A percentile compares a stretch with the other conserved stretches of the same genome.
Conservation (phyloP, 1,140 invertebrate species). For the Solenopsis fugax region DNA sequence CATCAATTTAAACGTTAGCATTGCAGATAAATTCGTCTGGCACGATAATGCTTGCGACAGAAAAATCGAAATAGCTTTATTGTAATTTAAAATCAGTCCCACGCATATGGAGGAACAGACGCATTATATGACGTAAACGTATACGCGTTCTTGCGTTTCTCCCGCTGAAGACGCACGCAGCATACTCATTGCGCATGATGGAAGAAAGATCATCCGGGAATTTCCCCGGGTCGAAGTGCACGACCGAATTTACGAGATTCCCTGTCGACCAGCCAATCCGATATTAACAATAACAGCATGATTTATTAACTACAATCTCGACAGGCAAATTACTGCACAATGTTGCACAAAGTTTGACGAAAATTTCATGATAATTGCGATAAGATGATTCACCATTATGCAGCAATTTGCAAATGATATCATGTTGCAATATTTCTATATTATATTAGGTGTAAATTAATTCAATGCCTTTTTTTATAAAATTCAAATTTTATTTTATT, state of each 20-base stretch:
- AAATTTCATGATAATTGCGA: too few species aligned
- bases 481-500: too few species aligned
- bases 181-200: slow-evolving; percentile 64
- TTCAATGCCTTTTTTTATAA: too few species aligned
- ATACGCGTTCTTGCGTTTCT: slow-evolving; percentile 61
- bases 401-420: too few species aligned
- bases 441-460: too few species aligned
- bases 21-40: not conserved
- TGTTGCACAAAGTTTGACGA: too few species aligned
- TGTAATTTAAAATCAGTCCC: slow-evolving; percentile 56
- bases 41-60: not conserved
- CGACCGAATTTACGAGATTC: not conserved
- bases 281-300: not conserved
- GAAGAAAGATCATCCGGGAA: slow-evolving; percentile 44
- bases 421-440: too few species aligned
- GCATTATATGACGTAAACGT: slow-evolving; percentile 49
- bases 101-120: not conserved
- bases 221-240: slow-evolving; percentile 14
- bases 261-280: not conserved
- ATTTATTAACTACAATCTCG: not conserved
- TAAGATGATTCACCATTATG: too few species aligned
- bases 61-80: not conserved
- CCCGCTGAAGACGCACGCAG: slow-evolving; percentile 55
- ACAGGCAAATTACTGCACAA: too few species aligned
- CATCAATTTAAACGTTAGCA: not conserved